Evolutionary conservation across 2,797 vertebrate species (phyloP).

Genomic region (Sebastes hubbsi): DNA sequence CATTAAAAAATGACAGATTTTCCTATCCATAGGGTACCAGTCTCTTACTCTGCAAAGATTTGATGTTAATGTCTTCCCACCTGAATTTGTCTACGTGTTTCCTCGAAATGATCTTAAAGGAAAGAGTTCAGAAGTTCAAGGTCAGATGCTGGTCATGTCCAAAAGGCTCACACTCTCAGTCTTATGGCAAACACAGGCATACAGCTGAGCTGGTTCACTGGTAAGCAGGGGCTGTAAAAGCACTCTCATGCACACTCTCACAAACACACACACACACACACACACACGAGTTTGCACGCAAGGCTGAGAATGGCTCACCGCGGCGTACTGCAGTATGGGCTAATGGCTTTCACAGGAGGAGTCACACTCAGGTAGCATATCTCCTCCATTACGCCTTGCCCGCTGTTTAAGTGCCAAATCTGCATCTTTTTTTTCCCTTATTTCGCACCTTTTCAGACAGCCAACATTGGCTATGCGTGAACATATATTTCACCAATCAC

Average conservation of each 20-base stretch:
- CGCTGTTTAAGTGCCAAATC: slow-evolving; percentile 43
- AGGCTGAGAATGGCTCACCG: slow-evolving; percentile 79
- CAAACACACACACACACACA: background rate
- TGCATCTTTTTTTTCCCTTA: slow-evolving; percentile 6
- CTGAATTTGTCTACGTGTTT: background rate
- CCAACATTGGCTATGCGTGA: background rate
- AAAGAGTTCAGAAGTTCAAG: slow-evolving; percentile 81
- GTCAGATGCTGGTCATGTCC: slow-evolving; percentile 78
- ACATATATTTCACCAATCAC: background rate
- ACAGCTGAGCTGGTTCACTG: slow-evolving; percentile 60
- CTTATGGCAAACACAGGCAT: slow-evolving; percentile 84
- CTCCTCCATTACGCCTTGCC: slow-evolving; percentile 79
- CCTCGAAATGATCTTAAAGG: slow-evolving; percentile 48
- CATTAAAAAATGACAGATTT: background rate
- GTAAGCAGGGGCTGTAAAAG: slow-evolving; percentile 60
- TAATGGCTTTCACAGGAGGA: slow-evolving; percentile 92
- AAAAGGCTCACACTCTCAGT: slow-evolving; percentile 80
- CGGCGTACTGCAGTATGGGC: slow-evolving; percentile 64
- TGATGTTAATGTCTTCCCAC: background rate
- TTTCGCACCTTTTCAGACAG: background rate
- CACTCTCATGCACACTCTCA: slow-evolving; percentile 34
- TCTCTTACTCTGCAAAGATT: background rate
- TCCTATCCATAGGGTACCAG: background rate
- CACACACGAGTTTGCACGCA: slow-evolving; percentile 33
- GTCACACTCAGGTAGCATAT: slow-evolving; percentile 74